phyloP scores from a whole-genome alignment of 2,797 vertebrate genomes.

The Saxicola maurus region DNA sequence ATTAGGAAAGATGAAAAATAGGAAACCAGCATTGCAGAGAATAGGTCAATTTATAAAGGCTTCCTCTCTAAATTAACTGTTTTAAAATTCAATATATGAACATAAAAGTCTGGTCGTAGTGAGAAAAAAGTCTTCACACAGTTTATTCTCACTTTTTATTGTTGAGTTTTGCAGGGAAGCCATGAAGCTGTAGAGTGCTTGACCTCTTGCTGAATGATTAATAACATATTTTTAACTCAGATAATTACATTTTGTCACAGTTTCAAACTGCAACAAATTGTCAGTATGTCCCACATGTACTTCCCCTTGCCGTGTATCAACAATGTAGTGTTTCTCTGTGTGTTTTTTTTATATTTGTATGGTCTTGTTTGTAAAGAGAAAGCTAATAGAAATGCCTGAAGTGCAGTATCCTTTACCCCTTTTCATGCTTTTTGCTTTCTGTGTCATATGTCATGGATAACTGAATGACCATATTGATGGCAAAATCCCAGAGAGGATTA shows the following conservation, averaged over 20 bases:
- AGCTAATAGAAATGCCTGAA: neutral
- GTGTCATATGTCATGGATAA: fast-evolving
- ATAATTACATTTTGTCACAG: neutral
- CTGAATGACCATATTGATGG: neutral
- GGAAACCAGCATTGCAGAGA: neutral
- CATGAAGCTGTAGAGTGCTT: neutral
- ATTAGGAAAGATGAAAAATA: constrained; percentile 33
- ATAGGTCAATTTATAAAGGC: neutral
- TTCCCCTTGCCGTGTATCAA: neutral
- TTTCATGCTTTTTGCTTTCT: neutral
- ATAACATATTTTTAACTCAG: neutral
- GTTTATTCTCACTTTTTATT: neutral
- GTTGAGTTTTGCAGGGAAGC: neutral
- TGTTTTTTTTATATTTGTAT: neutral
- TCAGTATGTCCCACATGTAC: neutral
- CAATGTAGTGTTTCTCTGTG: neutral
- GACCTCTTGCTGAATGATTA: neutral
- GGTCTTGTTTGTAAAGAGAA: neutral
- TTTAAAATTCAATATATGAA: constrained; percentile 10
- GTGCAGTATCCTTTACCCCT: neutral
- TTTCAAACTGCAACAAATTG: neutral
- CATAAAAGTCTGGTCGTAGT: neutral
- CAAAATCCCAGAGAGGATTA: neutral
- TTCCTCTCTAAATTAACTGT: neutral
- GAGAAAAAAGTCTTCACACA: neutral